Evolutionary conservation across 2,797 vertebrate genomes (phyloP), one percentile per base, ranked within the genome.

Genomic region (Artibeus jamaicensis): DNA sequence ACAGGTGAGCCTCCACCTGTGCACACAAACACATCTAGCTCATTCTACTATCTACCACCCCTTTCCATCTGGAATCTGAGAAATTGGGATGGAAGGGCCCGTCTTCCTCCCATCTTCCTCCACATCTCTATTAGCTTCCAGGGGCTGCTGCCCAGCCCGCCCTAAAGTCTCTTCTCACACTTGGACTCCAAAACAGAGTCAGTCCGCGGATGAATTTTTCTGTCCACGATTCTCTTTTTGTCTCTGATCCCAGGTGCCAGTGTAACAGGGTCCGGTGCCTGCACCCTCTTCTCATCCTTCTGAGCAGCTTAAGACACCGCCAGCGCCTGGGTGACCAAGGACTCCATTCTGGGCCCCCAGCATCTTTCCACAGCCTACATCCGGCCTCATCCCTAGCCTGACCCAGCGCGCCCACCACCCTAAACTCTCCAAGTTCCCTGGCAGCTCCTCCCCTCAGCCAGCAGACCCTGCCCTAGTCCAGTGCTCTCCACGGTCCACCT

Each of bases 61-160:
- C 32, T 94, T 96, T 81, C 91, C 84, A 78, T 78, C 53, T 57
- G 91, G 55, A 53, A 77, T 96, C 48, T 37, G 29, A 62, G 67
- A 89, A 91, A 48, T 15, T 59, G 89, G 50, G 39, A 29, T 32
- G 34, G 46, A 78, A 48, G 29, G 73, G 11, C 39, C 55, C 42
- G 3, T 55, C 42, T 79, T 55, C 46, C 59, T 92, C 48, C 48
- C 67, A 44, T 34, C 22, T 48, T 19, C 11, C 26, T 55, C 62
- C 9, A 10, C 55, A 82, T 10, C 26, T 94, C 57, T 48, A 6
- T 24, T 71, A 96, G 74, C 46, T 81, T 90, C 67, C 55, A 29
- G 82, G 78, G 42, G 37, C 77, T 79, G 65, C 34, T 22, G 16
- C 46, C 32, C 11, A 9, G 55, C 15, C 71, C 42, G 55, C 22